Base-by-base conservation (phyloP, 2,113 vertebrate species). In the Calidris pugnax region DNA sequence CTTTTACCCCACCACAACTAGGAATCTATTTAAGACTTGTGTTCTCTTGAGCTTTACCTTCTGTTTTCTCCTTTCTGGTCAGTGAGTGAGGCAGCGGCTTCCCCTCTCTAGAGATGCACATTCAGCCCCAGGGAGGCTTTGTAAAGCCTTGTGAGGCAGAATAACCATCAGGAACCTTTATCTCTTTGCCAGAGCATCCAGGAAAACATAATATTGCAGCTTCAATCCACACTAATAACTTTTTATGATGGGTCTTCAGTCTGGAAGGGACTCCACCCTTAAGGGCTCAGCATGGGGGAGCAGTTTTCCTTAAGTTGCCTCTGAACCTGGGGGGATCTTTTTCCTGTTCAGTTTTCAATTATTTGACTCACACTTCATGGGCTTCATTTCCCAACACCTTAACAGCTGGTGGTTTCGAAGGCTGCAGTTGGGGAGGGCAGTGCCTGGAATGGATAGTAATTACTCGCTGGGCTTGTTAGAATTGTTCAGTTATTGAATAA, bases 401-500 rank as follows among this genome's bases (percentile, higher is more conserved):
- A 81, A 76, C 77, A 92, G 86, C 89, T 94, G 84, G 17, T 56
- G 77, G 68, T 24, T 85, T 47, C 3, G 0, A 12, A 56, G 75
- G 80, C 80, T 91, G 89, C 84, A 56, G 50, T 55, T 68, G 94
- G 84, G 0, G 0, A 87, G 80, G 88, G 85, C 85, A 72, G 21
- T 16, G 59, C 35, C 62, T 75, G 73, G 57, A 63, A 48, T 60
- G 41, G 76, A 14, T 16, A 59, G 53, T 23, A 87, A 96, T 96
- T 96, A 93, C 89, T 60, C 10, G 48, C 87, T 93, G 73, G 87
- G 91, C 71, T 82, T 39, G 3, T 94, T 89, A 32, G 79, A 94
- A 96, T 89, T 94, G 93, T 66, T 91, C 78, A 45, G 74, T 91
- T 96, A 95, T 87, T 90, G 69, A 95, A 60, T 77, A 74, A 95